Base-by-base conservation (phyloP, 2,797 vertebrate species). In the Florisuga fusca region DNA sequence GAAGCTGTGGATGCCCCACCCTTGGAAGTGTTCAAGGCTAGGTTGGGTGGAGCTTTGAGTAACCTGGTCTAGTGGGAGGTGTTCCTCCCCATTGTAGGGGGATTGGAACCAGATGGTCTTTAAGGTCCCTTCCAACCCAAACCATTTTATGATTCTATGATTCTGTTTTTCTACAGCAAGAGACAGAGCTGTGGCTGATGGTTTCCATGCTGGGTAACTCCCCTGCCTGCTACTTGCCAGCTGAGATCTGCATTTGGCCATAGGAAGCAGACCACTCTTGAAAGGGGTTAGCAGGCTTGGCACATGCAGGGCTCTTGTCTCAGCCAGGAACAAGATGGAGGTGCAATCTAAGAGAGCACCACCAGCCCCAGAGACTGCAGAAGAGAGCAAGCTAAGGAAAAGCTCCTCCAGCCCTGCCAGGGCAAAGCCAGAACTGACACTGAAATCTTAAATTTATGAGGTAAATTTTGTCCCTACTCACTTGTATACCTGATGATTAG, bases 361-460 rank as follows among this genome's bases (percentile, higher is more conserved):
- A 12, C 31, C 1, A 1, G 7, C 23, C 9, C 2, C 1, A 1
- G 23, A 1, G 1, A 10, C 21, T 62, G 33, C 22, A 50, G 59
- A 77, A 67, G 22, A 55, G 14, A 71, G 17, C 9, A 62, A 45
- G 4, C 7, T 69, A 16, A 80, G 43, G 46, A 78, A 85, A 48
- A 78, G 2, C 17, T 77, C 8, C 29, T 71, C 31, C 51, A 59
- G 29, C 10, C 5, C 57, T 63, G 4, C 2, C 6, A 27, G 26
- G 4, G 48, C 8, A 82, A 69, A 85, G 12, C 4, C 34, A 85
- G 26, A 54, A 64, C 13, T 34, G 62, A 48, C 1, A 2, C 26
- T 55, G 23, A 80, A 34, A 21, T 46, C 64, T 45, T 27, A 93
- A 41, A 26, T 80, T 76, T 10, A 12, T 20, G 20, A 81, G 21